These are phyloP conservation scores for Exephanes ischioxanthus DNA, from an alignment of 2,888 invertebrate genomes.

Conservation along the genomic window DNA sequence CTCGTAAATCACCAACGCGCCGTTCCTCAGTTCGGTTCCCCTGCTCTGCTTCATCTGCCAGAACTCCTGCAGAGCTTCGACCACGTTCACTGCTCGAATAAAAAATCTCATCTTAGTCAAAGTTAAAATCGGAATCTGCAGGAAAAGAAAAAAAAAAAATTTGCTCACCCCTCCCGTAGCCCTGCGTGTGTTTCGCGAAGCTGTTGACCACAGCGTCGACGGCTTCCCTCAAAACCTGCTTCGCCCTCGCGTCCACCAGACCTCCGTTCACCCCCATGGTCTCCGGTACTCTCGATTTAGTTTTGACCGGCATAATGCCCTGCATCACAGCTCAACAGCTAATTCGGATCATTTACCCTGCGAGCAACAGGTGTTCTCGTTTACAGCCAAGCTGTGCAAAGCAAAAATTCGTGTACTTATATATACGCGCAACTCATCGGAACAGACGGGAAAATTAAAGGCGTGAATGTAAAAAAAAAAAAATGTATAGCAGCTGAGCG, in stretches of 20 bases:
- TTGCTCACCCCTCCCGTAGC: constrained; percentile 89
- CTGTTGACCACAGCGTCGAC: constrained; percentile 91
- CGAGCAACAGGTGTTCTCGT: constrained; percentile 43
- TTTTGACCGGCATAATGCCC: constrained; percentile 84
- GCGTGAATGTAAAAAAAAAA: not conserved
- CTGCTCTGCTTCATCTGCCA: constrained; percentile 98
- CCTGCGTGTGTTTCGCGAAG: constrained; percentile 90
- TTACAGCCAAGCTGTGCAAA: not conserved
- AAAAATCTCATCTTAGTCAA: constrained; percentile 20
- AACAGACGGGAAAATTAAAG: not conserved
- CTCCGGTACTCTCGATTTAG: constrained; percentile 82
- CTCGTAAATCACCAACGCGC: constrained; percentile 97
- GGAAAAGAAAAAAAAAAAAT: not conserved
- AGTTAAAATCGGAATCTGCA: not conserved
- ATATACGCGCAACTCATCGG: not conserved
- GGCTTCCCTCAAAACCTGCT: constrained; percentile 89
- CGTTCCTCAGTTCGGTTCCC: constrained; percentile 93
- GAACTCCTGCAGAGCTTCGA: constrained; percentile 97
- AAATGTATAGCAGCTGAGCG: not conserved
- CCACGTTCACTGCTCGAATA: constrained; percentile 92
- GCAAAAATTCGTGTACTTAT: not conserved
- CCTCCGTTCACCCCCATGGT: constrained; percentile 83
- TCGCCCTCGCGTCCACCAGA: constrained; percentile 86
- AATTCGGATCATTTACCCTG: constrained; percentile 77
- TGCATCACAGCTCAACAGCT: constrained; percentile 79